phyloP scores from a whole-genome alignment of 2,888 invertebrate species.

The Frankliniella intonsa region DNA sequence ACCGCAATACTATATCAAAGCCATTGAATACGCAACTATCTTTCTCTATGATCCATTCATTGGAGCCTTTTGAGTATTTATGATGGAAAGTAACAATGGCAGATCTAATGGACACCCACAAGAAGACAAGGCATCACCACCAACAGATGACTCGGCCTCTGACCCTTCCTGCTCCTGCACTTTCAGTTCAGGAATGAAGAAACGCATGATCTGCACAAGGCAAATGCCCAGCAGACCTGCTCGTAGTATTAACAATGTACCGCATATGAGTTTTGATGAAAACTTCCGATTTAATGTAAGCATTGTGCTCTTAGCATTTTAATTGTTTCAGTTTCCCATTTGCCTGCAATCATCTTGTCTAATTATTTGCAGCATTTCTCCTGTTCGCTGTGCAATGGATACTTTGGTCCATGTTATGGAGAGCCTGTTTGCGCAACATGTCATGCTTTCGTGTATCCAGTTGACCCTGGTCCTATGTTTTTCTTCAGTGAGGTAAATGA shows the following conservation, averaged over 20 bases:
- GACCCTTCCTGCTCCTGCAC: neutral
- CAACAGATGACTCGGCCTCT: neutral
- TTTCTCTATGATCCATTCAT: neutral
- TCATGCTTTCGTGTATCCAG: constrained; percentile 86
- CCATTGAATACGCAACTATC: neutral
- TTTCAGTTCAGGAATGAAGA: neutral
- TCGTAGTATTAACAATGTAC: neutral
- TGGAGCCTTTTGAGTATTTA: too few species aligned
- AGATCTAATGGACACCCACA: too few species aligned
- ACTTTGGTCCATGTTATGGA: constrained; percentile 85
- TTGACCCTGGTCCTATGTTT: constrained; percentile 51
- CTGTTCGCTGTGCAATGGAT: constrained; percentile 85
- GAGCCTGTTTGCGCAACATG: constrained; percentile 90
- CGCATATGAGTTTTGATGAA: constrained; percentile 7
- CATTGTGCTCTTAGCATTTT: neutral
- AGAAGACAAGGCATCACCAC: neutral
- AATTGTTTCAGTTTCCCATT: neutral
- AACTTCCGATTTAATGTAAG: constrained; percentile 12
- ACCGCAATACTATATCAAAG: neutral
- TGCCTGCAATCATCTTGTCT: neutral
- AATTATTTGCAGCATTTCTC: constrained; percentile 55
- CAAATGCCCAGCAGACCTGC: neutral
- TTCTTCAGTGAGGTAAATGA: constrained; percentile 46
- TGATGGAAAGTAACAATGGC: too few species aligned
- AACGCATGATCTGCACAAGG: neutral